Evolutionary conservation across 2,113 vertebrate species (phyloP), one percentile per base, ranked within the genome.

Genomic region (Ursus arctos): DNA sequence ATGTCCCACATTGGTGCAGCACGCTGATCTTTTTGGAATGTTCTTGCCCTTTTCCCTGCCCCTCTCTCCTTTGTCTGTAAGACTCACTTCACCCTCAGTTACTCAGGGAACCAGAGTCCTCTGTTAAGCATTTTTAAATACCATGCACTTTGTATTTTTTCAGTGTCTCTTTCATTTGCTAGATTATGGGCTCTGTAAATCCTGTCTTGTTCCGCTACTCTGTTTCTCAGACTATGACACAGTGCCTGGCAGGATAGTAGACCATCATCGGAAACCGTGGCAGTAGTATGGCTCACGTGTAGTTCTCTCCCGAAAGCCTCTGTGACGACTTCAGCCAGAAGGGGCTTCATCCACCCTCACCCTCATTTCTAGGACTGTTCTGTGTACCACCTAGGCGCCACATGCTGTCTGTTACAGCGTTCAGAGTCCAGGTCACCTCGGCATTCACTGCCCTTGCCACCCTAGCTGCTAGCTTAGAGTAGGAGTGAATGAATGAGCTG

Each of bases 101-200:
- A 53, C 24, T 95, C 61, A 81, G 67, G 77, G 83, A 93, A 93
- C 76, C 2, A 80, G 53, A 63, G 9, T 96, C 16, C 76, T 79
- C 21, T 96, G 16, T 79, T 33, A 92, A 80, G 55, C 15, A 85
- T 94, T 95, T 83, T 36, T 61, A 96, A 95, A 72, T 84, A 53
- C 16, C 3, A 3, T 36, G 5, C 5, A 31, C 74, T 85, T 43
- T 67, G 0, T 67, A 19, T 79, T 80, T 81, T 79, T 72, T 72
- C 57, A 63, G 1, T 83, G 6, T 47, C 28, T 53, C 15, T 88
- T 72, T 91, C 80, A 86, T 88, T 72, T 95, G 84, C 57, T 95
- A 47, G 47, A 77, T 82, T 47, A 67, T 71, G 49, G 69, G 1
- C 74, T 95, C 65, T 88, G 4, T 95, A 94, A 94, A 47, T 85